These are phyloP conservation scores for Amazonetta brasiliensis DNA, from an alignment of 2,797 vertebrate genomes.

Conservation along the genomic window DNA sequence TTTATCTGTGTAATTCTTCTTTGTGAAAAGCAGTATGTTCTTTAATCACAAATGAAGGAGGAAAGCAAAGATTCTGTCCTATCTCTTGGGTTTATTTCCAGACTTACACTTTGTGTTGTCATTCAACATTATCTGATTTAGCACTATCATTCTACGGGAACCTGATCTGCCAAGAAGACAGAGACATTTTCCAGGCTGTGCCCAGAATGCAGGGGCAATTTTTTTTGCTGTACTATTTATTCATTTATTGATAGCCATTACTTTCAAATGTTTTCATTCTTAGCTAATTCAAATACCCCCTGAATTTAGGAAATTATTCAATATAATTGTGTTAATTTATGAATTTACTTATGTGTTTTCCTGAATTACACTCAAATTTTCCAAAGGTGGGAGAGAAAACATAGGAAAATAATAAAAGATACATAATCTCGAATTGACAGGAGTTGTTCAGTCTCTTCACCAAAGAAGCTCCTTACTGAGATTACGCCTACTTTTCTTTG, in stretches of 20 bases:
- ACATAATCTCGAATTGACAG: background rate
- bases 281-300: background rate
- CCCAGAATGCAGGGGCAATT: background rate
- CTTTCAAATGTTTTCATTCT: background rate
- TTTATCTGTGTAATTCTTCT: accelerated
- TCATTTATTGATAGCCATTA: background rate
- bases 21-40: background rate
- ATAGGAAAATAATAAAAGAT: background rate
- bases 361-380: background rate
- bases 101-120: background rate
- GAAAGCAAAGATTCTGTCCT: background rate
- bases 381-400: background rate
- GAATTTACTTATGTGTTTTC: background rate
- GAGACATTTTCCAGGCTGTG: background rate
- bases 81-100: background rate
- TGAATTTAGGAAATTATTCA: background rate
- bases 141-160: background rate
- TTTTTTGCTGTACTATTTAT: background rate
- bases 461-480: background rate
- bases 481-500: background rate
- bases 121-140: background rate
- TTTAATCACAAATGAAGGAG: background rate
- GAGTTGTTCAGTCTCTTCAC: background rate
- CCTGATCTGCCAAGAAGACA: background rate
- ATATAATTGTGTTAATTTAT: background rate